Base-by-base conservation (phyloP, 2,797 vertebrate genomes). In the Sebastes matsubarae region DNA sequence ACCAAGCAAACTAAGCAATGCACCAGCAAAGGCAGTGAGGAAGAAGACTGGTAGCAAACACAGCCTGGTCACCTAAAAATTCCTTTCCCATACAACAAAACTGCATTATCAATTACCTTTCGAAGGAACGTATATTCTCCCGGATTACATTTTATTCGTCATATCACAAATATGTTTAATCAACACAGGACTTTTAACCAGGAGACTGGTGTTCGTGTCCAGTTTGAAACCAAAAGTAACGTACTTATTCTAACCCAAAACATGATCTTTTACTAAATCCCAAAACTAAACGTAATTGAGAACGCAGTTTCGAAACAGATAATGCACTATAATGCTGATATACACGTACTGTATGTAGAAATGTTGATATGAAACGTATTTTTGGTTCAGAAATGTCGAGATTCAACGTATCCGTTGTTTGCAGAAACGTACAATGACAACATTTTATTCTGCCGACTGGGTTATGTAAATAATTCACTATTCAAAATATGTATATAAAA, bases 111-210 rank as follows among this genome's bases (percentile, higher is more conserved):
- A 63, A 29, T 59, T 30, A 29, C 1, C 2, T 60, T 60, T 60
- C 0, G 4, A 64, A n/a, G 32, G 30, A 11, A 13, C 0, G 0
- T 61, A 12, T 22, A 32, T 61, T 61, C 24, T 2, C 29, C 29
- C 3, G 32, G 60, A 34, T 64, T 13, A 64, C 0, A 2, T 64
- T 64, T 63, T 1, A 64, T 36, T 36, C 0, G 32, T 8, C 30
- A 63, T 4, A 2, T 36, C 38, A 42, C 38, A 36, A n/a, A 38
- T 14, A 24, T 1, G 7, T 63, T 63, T n/a, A 61, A 11, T 60
- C 24, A 25, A 36, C 34, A 36, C 29, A 5, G 29, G 29, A 30
- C 29, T 36, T 36, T 36, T 36, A 10, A 9, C 25, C 11, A 22
- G 60, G 6, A 63, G 32, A 22, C 20, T 32, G 3, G n/a, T 64